Percentiles rank a stretch among this genome's conserved stretches.
Conservation (phyloP, 2,888 invertebrate species). For the Cantharis flavilabris region DNA sequence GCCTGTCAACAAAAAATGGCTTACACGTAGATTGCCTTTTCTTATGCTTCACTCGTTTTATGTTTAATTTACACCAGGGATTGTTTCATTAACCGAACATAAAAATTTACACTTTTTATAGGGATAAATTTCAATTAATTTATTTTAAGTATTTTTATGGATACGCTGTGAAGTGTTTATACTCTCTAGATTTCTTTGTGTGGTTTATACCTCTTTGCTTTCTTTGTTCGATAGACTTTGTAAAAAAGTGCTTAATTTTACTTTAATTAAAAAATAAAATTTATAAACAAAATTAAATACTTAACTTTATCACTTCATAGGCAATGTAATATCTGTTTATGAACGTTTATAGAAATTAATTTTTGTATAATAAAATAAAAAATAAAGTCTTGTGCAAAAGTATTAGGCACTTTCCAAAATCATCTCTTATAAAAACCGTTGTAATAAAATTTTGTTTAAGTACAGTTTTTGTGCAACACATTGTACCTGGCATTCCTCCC, state of each 20-base stretch:
- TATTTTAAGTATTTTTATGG: not conserved
- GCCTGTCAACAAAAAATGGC: slow-evolving; percentile 27
- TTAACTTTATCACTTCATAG: too few relatives aligned
- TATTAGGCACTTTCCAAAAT: too few relatives aligned
- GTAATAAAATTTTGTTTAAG: too few relatives aligned
- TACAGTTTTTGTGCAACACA: too few relatives aligned
- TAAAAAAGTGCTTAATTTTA: not conserved
- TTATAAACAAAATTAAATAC: too few relatives aligned
- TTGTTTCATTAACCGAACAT: slow-evolving; percentile 17
- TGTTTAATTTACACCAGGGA: slow-evolving; percentile 14
- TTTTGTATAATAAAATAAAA: too few relatives aligned
- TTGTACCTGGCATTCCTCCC: too few relatives aligned
- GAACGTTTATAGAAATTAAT: too few relatives aligned
- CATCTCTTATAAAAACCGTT: too few relatives aligned
- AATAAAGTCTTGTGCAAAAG: too few relatives aligned
- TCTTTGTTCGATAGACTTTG: not conserved
- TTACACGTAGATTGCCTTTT: slow-evolving; percentile 25
- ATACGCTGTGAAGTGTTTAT: not conserved
- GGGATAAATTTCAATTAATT: slow-evolving; percentile 8
- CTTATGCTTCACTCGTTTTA: slow-evolving; percentile 20
- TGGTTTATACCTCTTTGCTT: too few relatives aligned
- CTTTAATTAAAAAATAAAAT: not conserved
- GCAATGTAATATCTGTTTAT: too few relatives aligned
- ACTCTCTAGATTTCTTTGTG: not conserved
- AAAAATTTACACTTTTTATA: slow-evolving; percentile 2